Base-by-base conservation (phyloP, 1,140 invertebrate species). In the Drosophila arizonae region DNA sequence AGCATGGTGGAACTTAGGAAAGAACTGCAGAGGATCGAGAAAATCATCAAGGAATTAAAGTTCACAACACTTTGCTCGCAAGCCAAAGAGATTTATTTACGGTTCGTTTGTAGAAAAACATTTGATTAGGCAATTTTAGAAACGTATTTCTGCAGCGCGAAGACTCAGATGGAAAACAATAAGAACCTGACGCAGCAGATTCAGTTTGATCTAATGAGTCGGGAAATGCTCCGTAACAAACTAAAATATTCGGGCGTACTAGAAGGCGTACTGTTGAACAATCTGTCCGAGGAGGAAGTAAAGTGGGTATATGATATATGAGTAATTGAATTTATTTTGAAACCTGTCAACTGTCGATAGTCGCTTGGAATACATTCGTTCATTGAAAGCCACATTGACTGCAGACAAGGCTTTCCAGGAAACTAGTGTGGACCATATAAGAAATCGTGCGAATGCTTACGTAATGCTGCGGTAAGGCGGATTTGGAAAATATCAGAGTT, bases 251-350 rank as follows among this genome's bases (percentile, higher is more conserved):
- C 64, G 33, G 6, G 8, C 2, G 65, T 80, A 6, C 39, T 90
- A 1, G 70, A 79, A 46, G 58, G 62, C 4, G 62, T 90, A 0
- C 46, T 91, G 56, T 21, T 87, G 9, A 79, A 91, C 48, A 91
- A 91, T 69, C 72, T 86, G 1, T 87, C 86, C 0, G 80, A 87
- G 50, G 90, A 91, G 30, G 89, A 90, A 62, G 78, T 81, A 3
- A 82, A 77, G 90, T 91, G 70, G 33, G 69, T 15, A 45, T 45
- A 45, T 15, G 8, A 10, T n/a, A 33, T 9, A 33, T 24, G 21
- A 24, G 21, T 2, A 1, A 24, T 24, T 24, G 21, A 24, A 24
- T 24, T 24, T 24, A 24, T 24, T 24, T 24, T 24, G 21, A 24
- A 24, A 24, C 9, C n/a, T n/a, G 0, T 33, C 33, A 33, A 33